Base-by-base conservation (phyloP, 2,113 vertebrate genomes). In the Morphnarchus princeps region DNA sequence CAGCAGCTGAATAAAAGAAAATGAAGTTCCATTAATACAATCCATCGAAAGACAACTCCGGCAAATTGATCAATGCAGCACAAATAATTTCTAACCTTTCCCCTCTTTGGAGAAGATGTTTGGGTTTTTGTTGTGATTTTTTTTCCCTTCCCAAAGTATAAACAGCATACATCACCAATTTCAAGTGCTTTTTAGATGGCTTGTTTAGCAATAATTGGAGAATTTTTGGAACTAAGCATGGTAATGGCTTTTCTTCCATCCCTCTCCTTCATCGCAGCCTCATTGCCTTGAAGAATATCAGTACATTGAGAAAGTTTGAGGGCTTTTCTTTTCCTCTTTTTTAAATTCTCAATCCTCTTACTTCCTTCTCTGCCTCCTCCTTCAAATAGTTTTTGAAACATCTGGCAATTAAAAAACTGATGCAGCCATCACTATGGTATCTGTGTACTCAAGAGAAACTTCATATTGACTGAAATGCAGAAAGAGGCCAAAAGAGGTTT, bases 11-110 rank as follows among this genome's bases (percentile, higher is more conserved):
- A 98, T 98, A 98, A 98, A 98, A 98, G 98, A 98, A 98, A 98
- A 98, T 98, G 97, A 98, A 98, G 97, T 98, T 98, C 98, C 97
- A 98, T 98, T 98, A 98, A 98, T 97, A 98, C 96, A 97, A 98
- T 98, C 97, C 97, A 97, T 97, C 47, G 94, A 98, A 98, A 98
- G 98, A 98, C 98, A 98, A 98, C 98, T 98, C 7, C 7, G 89
- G 97, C 97, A 98, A 98, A 98, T 98, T 98, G 98, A 98, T 99
- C 98, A 98, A 97, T 97, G 98, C 93, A 85, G 97, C 88, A 96
- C 97, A 98, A 98, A 98, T 98, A 95, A 98, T 98, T 98, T 97
- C 97, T 98, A 97, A 98, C 98, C 98, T 98, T 97, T 98, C 81
- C 92, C 96, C 97, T 97, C 94, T 97, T 95, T 95, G 89, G 95